Base-by-base conservation (phyloP, 2,888 invertebrate species). In the Leucozona laternaria region DNA sequence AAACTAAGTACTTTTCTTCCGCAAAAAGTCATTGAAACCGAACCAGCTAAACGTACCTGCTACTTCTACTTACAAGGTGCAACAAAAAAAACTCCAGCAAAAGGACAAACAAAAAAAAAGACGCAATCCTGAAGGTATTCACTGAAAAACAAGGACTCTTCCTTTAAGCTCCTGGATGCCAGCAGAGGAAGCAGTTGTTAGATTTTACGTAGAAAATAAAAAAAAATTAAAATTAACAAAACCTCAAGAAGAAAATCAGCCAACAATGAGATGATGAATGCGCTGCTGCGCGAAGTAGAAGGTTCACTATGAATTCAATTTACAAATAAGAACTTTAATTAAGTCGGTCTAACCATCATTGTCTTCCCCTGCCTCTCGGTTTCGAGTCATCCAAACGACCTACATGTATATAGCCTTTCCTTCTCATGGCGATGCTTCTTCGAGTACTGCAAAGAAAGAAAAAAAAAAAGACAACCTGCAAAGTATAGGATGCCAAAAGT, bases 311-410 rank as follows among this genome's bases (percentile, higher is more conserved):
- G 86, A 82, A 86, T 82, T 86, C 82, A 86, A 86, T 86, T 86
- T 86, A 82, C 86, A 86, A 86, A 86, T 82, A 86, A 82, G 86
- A 82, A 86, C 86, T 86, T 86, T 82, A 82, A 86, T 86, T 86
- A 86, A 86, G 86, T 86, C 82, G 86, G 78, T 86, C 79, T 71
- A 60, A 28, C 82, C 75, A 73, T 81, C 62, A 45, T 45, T 15
- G 37, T 40, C 22, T 60, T 17, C 17, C 1, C 31, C 31, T 17
- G 48, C 15, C 37, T 15, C 8, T 37, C 13, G 15, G 4, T 37
- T 37, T 37, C 34, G 15, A 58, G 58, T 17, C 58, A 37, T 20
- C 34, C 15, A 37, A 40, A 60, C 34, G 55, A 57, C 31, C 57
- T 55, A 31, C n/a, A n/a, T n/a, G n/a, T 25, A 4, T 25, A 48